Evolutionary conservation across 2,797 vertebrate genomes (phyloP), one percentile per base, ranked within the genome.

Genomic region (Simalia tracyae): DNA sequence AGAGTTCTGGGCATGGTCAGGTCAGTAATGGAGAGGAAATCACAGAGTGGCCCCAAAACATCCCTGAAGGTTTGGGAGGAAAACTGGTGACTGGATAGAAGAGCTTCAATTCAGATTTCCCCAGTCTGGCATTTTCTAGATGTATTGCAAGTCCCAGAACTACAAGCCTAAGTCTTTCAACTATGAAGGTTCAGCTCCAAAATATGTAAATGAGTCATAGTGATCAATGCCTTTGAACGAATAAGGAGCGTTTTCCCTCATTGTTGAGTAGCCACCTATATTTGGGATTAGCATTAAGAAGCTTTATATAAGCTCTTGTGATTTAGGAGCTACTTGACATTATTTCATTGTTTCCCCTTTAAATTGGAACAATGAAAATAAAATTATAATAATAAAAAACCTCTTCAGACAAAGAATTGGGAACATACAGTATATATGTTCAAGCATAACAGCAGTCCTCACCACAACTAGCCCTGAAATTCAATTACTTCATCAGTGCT

Each of bases 401-500:
- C 24, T 22, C 72, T 90, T 81, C 42, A 61, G 28, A 87, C 19
- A 90, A 90, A 92, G 5, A 19, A 28, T 57, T 85, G 87, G 61
- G 66, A 87, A 76, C 36, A 46, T 84, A 64, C 11, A 28, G 84
- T 50, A 4, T 59, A 61, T 54, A 60, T 61, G 56, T 89, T 87
- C 42, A 63, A 28, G 31, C 19, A 54, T 42, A 90, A 87, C 19
- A 64, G 31, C 26, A 72, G 63, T 11, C 11, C 46, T 31, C 54
- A 81, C 85, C 26, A n/a, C 42, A 42, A 11, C 64, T 14, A 2
- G n/a, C 10, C n/a, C 84, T 14, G 63, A 56, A 93, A 94, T n/a
- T 56, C 90, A 91, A 76, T 17, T 93, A 0, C 36, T 92, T 90
- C 68, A 93, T 87, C 88, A 93, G 86, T 84, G 89, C 85, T 92